Evolutionary conservation across 1,140 invertebrate species (phyloP).

Genomic region (Alviniconcha marisindica): DNA sequence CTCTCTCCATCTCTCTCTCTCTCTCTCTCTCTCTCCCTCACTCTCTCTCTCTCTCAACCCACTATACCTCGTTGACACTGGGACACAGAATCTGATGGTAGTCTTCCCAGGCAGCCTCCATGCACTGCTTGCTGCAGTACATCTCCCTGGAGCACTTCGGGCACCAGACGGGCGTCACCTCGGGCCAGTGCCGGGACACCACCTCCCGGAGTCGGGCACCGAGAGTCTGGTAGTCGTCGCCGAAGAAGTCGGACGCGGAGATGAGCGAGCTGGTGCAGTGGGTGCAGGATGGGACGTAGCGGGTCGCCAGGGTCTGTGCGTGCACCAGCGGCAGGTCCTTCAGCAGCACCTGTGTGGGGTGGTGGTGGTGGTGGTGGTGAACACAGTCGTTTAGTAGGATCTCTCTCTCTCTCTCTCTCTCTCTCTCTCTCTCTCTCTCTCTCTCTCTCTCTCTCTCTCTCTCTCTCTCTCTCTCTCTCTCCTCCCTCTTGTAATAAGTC

Average conservation of each 20-base stretch:
- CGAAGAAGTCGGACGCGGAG: conserved; percentile 62
- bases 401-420: no score
- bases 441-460: no score
- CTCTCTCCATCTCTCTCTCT: no score
- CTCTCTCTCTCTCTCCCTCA: no score
- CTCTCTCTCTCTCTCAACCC: no score
- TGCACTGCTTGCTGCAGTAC: conserved; percentile 66
- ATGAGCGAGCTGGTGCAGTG: conserved; percentile 66
- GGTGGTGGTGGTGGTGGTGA: no score
- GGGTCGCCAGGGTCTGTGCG: conserved; percentile 51
- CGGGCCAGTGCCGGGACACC: conserved; percentile 62
- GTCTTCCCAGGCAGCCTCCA: conserved; percentile 57
- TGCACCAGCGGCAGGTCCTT: conserved; percentile 63
- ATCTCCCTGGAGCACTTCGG: conserved; percentile 56
- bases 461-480: no score
- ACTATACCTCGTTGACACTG: conserved; percentile 47
- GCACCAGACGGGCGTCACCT: conserved; percentile 53
- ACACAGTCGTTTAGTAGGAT: no score
- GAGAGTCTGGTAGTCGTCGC: conserved; percentile 45
- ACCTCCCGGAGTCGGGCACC: conserved; percentile 37
- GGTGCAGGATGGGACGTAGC: conserved; percentile 55
- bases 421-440: no score
- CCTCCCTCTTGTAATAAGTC: no score
- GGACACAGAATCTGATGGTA: conserved; percentile 70
- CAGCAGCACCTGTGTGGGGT: conserved; percentile 47